Conservation (phyloP, 2,888 invertebrate genomes). For the Drosophila parthenogenetica region DNA sequence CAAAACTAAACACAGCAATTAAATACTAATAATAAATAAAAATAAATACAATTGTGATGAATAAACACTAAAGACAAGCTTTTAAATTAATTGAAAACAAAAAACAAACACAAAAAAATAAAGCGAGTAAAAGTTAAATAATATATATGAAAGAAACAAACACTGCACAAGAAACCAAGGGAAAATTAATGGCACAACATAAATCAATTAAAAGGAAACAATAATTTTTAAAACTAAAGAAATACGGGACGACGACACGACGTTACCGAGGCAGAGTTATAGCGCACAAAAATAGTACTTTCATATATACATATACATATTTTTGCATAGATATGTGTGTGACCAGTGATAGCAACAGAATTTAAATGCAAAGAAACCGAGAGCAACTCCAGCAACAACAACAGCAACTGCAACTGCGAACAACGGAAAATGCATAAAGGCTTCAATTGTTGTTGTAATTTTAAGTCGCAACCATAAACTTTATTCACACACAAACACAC, state of each 20-base stretch:
- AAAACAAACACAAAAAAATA: not conserved
- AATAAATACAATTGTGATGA: slow-evolving; percentile 66
- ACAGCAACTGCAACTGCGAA: slow-evolving; percentile 22
- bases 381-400: slow-evolving; percentile 9
- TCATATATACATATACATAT: slow-evolving; percentile 3
- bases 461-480: slow-evolving; percentile 31
- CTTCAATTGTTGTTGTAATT: slow-evolving; percentile 59
- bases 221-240: slow-evolving; percentile 59
- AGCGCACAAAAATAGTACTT: slow-evolving; percentile 33
- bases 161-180: slow-evolving; percentile 53
- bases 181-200: slow-evolving; percentile 41
- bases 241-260: slow-evolving; percentile 26
- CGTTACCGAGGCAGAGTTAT: slow-evolving; percentile 34
- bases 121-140: slow-evolving; percentile 25
- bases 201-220: slow-evolving; percentile 78
- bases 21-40: slow-evolving; percentile 45
- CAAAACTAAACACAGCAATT: slow-evolving; percentile 38
- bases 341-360: slow-evolving; percentile 67
- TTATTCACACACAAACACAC: not conserved
- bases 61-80: slow-evolving; percentile 54
- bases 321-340: slow-evolving; percentile 18
- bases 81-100: slow-evolving; percentile 34
- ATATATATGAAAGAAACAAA: slow-evolving; percentile 37
- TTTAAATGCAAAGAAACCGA: slow-evolving; percentile 53
- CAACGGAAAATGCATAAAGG: slow-evolving; percentile 30